Evolutionary conservation across 2,888 invertebrate genomes (phyloP), one percentile per base, ranked within the genome.

Genomic region (Koerneria pararmatus): DNA sequence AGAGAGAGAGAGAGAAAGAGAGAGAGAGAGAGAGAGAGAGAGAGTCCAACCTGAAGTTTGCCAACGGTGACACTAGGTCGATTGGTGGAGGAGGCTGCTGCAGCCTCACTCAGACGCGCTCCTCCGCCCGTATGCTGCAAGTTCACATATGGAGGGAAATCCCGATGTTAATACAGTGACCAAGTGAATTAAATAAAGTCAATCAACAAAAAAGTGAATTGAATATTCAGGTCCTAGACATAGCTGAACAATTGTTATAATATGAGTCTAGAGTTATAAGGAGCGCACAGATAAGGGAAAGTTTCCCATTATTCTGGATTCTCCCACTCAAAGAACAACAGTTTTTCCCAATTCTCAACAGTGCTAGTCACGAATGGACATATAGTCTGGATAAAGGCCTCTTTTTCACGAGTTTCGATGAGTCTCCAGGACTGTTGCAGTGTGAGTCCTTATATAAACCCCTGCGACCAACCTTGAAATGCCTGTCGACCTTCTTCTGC

Each of bases 51-150:
- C 41, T 27, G 58, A 46, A 41, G 58, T 46, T 37, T 37, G 58
- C 27, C 58, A 37, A 37, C 41, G 58, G 24, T 58, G 46, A n/a
- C 46, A 58, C n/a, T n/a, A n/a, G n/a, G n/a, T 5, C 35, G 24
- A 41, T 58, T 58, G 22, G 37, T 58, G n/a, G n/a, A n/a, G n/a
- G n/a, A n/a, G n/a, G 11, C 41, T 11, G 19, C 41, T 41, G 11
- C 41, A 41, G 41, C 41, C 19, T 41, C 41, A 41, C 8, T 22
- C 27, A 78, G 64, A 15, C 66, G 49, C 19, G 67, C 70, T 5
- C 80, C 80, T 49, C 69, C 68, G 5, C 80, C 80, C 19, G 69
- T 60, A 29, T 69, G 66, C 57, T n/a, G n/a, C n/a, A n/a, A n/a
- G n/a, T n/a, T n/a, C n/a, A n/a, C n/a, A n/a, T n/a, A n/a, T n/a